Percentiles rank a stretch among this genome's conserved stretches.
Evolutionary conservation across 2,797 vertebrate species (phyloP).

Genomic region (Sebastes iracundus): DNA sequence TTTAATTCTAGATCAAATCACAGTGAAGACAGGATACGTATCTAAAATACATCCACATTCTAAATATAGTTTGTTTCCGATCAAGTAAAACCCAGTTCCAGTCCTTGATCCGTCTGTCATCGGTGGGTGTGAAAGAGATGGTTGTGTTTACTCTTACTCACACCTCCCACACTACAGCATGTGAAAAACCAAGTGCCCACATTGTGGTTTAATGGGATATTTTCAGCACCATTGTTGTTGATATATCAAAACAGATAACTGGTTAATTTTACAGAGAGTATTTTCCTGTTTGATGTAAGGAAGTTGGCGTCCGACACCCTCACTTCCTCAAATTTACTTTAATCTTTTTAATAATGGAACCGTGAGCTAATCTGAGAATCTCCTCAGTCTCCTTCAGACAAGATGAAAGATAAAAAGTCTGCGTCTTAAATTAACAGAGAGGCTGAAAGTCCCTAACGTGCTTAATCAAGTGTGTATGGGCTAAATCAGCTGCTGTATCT

Average conservation of each 20-base stretch:
- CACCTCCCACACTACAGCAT: slow-evolving; percentile 19
- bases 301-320: neutral
- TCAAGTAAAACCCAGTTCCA: neutral
- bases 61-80: neutral
- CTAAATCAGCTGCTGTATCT: neutral
- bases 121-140: neutral
- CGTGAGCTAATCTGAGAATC: neutral
- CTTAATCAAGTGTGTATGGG: neutral
- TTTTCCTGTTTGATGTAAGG: slow-evolving; percentile 11
- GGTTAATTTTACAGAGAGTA: neutral
- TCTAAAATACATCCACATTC: neutral
- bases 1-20: neutral
- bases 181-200: slow-evolving; percentile 17
- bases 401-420: neutral
- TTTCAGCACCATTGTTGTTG: slow-evolving; percentile 7
- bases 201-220: slow-evolving; percentile 35
- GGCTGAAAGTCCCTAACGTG: neutral
- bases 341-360: neutral
- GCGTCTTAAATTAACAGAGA: neutral
- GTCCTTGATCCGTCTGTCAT: neutral
- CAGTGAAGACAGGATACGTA: neutral
- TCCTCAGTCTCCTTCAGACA: neutral
- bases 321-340: slow-evolving; percentile 19
- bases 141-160: neutral
- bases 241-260: slow-evolving; percentile 38